Percentiles rank a stretch among this genome's conserved stretches.
Conservation (phyloP, 2,113 vertebrate genomes). For the Glaucomys volans region DNA sequence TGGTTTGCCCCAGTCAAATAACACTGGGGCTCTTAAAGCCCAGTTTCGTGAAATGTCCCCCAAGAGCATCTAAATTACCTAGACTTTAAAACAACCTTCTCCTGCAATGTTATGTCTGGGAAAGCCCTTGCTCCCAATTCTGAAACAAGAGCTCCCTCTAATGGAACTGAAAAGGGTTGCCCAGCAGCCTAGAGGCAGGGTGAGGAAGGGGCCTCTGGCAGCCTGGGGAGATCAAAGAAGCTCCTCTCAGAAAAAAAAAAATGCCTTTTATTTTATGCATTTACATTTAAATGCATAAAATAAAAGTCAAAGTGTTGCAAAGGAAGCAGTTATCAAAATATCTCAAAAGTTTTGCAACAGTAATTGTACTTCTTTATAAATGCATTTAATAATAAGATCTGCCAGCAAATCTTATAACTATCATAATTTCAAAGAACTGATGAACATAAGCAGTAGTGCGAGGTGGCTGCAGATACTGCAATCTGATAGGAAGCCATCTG, state of each 20-base stretch:
- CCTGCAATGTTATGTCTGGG: neutral
- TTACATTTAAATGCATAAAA: slow-evolving; percentile 43
- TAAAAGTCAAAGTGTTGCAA: neutral
- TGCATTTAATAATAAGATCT: slow-evolving; percentile 4
- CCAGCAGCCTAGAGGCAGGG: neutral
- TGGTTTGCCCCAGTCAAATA: neutral
- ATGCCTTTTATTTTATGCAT: neutral
- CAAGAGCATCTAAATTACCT: neutral
- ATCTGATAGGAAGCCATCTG: slow-evolving; percentile 42
- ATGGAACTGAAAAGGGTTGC: slow-evolving; percentile 22
- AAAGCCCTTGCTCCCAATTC: neutral
- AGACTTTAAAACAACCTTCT: slow-evolving; percentile 13
- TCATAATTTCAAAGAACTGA: slow-evolving; percentile 55
- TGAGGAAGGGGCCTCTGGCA: neutral
- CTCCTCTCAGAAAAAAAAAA: neutral
- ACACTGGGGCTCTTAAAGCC: neutral
- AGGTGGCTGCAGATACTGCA: neutral
- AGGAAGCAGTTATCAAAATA: slow-evolving; percentile 16
- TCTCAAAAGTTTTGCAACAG: neutral
- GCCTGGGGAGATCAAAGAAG: neutral
- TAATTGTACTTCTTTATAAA: slow-evolving; percentile 27
- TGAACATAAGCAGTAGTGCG: neutral
- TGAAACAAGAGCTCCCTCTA: slow-evolving; percentile 69
- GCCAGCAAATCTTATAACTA: neutral
- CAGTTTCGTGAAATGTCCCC: neutral